Evolutionary conservation across 2,113 vertebrate genomes (phyloP).

Genomic region (Syngnathus scovelli): DNA sequence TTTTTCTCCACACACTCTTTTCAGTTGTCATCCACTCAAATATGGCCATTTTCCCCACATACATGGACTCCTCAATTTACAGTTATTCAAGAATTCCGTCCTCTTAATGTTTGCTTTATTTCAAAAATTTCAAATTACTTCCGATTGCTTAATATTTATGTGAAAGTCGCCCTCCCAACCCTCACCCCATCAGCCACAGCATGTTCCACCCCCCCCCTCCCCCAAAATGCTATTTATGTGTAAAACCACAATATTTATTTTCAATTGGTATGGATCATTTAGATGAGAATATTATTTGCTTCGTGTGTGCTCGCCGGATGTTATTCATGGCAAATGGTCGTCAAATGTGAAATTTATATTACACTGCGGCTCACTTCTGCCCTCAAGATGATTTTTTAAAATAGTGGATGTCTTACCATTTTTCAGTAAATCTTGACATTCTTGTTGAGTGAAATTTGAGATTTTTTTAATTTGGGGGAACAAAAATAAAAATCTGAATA

Average conservation of each 20-base stretch:
- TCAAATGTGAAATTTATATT: neutral
- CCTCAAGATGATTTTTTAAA: neutral
- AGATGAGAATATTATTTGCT: neutral
- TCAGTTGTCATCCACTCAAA: neutral
- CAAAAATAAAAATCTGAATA: no score
- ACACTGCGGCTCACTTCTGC: neutral
- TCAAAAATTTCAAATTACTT: neutral
- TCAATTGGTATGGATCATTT: neutral
- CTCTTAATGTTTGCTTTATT: neutral
- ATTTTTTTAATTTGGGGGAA: no score
- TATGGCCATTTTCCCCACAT: no score
- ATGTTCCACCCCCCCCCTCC: no score
- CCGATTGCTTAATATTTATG: neutral
- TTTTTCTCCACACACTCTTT: neutral
- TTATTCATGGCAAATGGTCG: neutral
- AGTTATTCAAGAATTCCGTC: neutral
- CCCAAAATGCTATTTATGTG: neutral
- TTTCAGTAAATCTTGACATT: neutral
- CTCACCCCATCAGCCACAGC: neutral
- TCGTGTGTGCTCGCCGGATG: slow-evolving; percentile 1
- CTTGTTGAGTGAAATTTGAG: neutral
- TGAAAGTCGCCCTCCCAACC: neutral
- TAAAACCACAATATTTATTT: slow-evolving; percentile 1
- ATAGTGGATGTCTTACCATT: neutral
- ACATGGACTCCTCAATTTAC: no score